These are phyloP conservation scores for Drosophila pseudoananassae DNA, from an alignment of 1,140 invertebrate species.

Conservation along the genomic window DNA sequence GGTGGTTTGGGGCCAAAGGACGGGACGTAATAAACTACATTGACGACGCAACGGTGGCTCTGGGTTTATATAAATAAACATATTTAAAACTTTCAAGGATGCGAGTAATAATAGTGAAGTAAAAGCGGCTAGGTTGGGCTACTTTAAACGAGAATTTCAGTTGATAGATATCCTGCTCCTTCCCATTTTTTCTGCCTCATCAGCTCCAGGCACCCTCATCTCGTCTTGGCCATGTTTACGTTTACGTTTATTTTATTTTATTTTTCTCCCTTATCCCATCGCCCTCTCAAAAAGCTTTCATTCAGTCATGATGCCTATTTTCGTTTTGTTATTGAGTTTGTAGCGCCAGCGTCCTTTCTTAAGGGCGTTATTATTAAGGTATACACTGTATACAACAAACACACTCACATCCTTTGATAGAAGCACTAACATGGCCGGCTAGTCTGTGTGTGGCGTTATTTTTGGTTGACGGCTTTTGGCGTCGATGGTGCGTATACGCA, in stretches of 20 bases:
- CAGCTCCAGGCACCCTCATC: slow-evolving; percentile 16
- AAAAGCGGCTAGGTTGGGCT: background rate
- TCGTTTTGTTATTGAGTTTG: slow-evolving; percentile 46
- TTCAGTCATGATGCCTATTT: slow-evolving; percentile 27
- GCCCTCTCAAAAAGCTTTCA: slow-evolving; percentile 8
- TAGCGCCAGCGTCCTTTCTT: slow-evolving; percentile 55
- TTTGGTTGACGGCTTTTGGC: slow-evolving; percentile 65
- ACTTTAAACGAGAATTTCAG: slow-evolving; percentile 22
- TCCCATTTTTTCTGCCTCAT: slow-evolving; percentile 36
- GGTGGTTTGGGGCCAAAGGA: background rate
- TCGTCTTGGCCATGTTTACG: slow-evolving; percentile 37
- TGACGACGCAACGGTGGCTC: slow-evolving; percentile 44
- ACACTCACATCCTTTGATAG: slow-evolving; percentile 2
- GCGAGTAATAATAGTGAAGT: slow-evolving; percentile 46
- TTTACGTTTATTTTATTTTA: slow-evolving; percentile 58
- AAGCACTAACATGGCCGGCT: background rate
- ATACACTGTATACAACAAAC: slow-evolving; percentile 25
- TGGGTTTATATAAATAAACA: slow-evolving; percentile 72
- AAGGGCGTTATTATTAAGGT: slow-evolving; percentile 71
- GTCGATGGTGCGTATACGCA: slow-evolving; percentile 67
- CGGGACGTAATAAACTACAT: slow-evolving; percentile 41
- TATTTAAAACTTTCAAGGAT: slow-evolving; percentile 78
- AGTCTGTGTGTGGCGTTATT: slow-evolving; percentile 52
- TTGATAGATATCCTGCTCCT: slow-evolving; percentile 25
- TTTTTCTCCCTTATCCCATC: slow-evolving; percentile 30